These are phyloP conservation scores for Rhyacophila evoluta DNA, from an alignment of 2,888 invertebrate species.

Conservation along the genomic window DNA sequence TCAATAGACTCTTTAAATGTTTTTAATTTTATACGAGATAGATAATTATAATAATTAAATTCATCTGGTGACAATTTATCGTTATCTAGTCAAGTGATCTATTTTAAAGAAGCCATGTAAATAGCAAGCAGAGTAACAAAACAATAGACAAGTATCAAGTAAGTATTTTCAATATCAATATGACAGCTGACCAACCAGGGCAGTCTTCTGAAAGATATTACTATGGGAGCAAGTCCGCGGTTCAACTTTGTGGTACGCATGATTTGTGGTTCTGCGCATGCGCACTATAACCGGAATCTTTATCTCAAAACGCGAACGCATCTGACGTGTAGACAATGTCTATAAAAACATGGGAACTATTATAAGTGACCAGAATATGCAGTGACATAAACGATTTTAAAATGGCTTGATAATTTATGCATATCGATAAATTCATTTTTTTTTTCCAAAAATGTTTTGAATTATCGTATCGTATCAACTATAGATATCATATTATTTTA, in stretches of 20 bases:
- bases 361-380: background rate
- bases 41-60: too few species aligned
- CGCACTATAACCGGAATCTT: background rate
- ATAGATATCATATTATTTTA: too few species aligned
- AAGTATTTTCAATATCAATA: background rate
- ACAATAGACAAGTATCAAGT: background rate
- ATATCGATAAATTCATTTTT: too few species aligned
- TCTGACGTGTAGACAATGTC: constrained; percentile 8
- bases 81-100: too few species aligned
- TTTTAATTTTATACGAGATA: too few species aligned
- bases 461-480: too few species aligned
- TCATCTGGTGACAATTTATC: too few species aligned
- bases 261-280: constrained; percentile 18
- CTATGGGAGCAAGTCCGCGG: background rate
- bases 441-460: too few species aligned
- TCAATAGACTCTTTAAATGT: too few species aligned
- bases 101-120: background rate
- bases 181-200: constrained; percentile 21
- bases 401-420: too few species aligned
- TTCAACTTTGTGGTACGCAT: background rate
- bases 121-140: background rate
- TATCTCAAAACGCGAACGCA: background rate
- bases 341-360: background rate
- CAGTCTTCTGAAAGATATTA: background rate
- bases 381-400: too few species aligned